Evolutionary conservation across 2,797 vertebrate species (phyloP).

Genomic region (Leptatherina wallacei): DNA sequence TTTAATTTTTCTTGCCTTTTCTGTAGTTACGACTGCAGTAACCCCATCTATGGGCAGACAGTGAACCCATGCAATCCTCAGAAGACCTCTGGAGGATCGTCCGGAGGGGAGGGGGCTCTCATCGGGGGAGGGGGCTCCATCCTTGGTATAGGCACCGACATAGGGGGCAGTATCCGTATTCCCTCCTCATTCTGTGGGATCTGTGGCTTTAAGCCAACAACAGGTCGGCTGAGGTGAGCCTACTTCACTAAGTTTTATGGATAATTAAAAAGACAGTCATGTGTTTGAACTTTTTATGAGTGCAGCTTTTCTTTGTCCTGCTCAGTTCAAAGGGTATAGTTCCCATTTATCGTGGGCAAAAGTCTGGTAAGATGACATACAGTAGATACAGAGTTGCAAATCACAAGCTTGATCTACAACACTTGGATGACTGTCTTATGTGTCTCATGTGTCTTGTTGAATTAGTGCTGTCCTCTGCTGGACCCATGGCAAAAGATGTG

Average conservation of each 20-base stretch:
- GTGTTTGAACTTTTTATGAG: background rate
- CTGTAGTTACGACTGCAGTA: constrained; percentile 90
- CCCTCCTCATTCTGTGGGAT: constrained; percentile 86
- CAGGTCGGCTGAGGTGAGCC: constrained; percentile 82
- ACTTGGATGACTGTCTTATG: background rate
- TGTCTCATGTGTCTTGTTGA: constrained; percentile 1
- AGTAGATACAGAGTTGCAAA: background rate
- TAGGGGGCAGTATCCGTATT: constrained; percentile 84
- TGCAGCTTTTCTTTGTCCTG: constrained; percentile 27
- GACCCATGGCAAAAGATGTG: constrained; percentile 90
- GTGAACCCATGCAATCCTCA: constrained; percentile 85
- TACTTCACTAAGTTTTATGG: background rate
- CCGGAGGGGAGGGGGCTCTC: constrained; percentile 86
- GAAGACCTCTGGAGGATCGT: constrained; percentile 90
- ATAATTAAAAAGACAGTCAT: background rate
- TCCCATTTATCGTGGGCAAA: constrained; percentile 81
- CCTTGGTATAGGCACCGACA: constrained; percentile 82
- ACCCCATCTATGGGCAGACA: constrained; percentile 89
- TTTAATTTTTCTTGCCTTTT: background rate
- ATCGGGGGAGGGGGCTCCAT: constrained; percentile 85
- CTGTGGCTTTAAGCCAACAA: constrained; percentile 85
- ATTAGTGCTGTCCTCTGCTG: constrained; percentile 74
- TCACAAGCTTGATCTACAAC: fast-evolving
- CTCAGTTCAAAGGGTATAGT: constrained; percentile 80
- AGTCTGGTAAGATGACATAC: constrained; percentile 78